Evolutionary conservation across 2,113 vertebrate genomes (phyloP).

Genomic region (Tragelaphus scriptus): DNA sequence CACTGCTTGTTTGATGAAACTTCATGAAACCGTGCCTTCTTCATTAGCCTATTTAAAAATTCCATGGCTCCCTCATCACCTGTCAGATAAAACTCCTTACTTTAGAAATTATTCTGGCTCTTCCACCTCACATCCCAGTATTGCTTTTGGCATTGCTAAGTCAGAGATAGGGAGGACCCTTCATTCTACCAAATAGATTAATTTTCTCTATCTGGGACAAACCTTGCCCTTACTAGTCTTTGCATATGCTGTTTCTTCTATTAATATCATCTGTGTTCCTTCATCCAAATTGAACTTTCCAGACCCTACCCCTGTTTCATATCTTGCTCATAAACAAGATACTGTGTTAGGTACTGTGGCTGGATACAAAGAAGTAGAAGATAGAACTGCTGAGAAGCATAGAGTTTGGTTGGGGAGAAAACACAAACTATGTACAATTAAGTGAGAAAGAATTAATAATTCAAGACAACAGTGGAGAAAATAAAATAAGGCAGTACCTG

Average conservation of each 20-base stretch:
- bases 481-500: slow-evolving; percentile 15
- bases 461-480: neutral
- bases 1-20: neutral
- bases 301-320: neutral
- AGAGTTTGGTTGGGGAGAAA: neutral
- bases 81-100: neutral
- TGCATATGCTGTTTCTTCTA: neutral
- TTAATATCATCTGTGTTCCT: neutral
- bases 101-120: neutral
- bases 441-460: slow-evolving; percentile 21
- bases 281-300: neutral
- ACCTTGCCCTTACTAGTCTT: neutral
- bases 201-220: neutral
- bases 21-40: neutral
- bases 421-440: neutral
- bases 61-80: neutral
- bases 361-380: neutral
- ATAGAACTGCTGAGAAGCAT: neutral
- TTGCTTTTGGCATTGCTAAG: neutral
- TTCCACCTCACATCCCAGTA: neutral
- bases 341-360: neutral
- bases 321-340: neutral
- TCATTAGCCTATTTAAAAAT: slow-evolving; percentile 3
- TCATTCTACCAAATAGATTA: neutral
- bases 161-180: neutral